Evolutionary conservation across 2,888 invertebrate species (phyloP).

Genomic region (Thyatira batis): DNA sequence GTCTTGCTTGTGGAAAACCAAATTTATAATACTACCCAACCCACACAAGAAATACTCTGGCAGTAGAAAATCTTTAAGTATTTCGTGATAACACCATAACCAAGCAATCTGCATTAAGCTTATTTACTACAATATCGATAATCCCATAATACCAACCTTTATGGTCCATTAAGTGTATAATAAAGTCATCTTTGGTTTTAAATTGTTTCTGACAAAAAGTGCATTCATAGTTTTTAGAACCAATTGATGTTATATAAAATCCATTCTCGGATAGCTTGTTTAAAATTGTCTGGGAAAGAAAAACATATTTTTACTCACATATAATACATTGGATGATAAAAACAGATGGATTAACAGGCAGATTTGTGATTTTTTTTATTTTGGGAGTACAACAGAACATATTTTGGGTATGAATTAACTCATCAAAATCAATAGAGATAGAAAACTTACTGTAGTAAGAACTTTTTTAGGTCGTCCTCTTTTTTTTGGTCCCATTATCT

Average conservation of each 20-base stretch:
- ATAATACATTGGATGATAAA: too few relatives aligned
- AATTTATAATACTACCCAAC: too few relatives aligned
- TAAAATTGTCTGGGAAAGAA: conserved; percentile 56
- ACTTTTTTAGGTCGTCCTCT: conserved; percentile 69
- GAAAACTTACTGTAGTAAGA: conserved; percentile 63
- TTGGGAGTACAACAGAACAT: too few relatives aligned
- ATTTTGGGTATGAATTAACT: too few relatives aligned
- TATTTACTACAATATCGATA: background rate
- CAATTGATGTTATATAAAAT: conserved; percentile 50
- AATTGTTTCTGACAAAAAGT: conserved; percentile 57
- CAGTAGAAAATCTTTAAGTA: too few relatives aligned
- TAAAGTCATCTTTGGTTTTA: conserved; percentile 61
- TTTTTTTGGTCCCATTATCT: conserved; percentile 73
- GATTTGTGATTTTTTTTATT: too few relatives aligned
- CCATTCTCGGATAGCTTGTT: conserved; percentile 67
- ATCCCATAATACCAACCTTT: conserved; percentile 46
- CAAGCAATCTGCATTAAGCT: too few relatives aligned
- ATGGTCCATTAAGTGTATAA: conserved; percentile 54
- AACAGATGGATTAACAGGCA: too few relatives aligned
- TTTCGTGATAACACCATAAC: too few relatives aligned
- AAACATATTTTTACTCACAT: conserved; percentile 5
- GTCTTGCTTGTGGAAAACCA: too few relatives aligned
- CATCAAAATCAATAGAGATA: too few relatives aligned
- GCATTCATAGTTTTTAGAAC: conserved; percentile 51
- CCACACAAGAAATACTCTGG: too few relatives aligned